Base-by-base conservation (phyloP, 2,888 invertebrate species). In the Lasioglossum figueresi region DNA sequence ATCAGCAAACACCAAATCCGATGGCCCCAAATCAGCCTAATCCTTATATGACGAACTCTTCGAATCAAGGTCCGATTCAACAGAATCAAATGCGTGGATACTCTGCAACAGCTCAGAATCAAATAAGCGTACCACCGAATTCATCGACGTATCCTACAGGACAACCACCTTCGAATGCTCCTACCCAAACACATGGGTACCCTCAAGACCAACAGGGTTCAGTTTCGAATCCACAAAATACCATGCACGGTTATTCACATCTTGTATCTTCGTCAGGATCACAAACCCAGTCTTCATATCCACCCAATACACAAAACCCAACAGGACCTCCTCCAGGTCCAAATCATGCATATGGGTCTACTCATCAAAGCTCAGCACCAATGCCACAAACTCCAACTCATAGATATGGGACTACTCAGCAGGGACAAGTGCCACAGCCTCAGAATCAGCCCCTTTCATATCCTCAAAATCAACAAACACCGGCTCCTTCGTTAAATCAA, bases 81-180 rank as follows among this genome's bases (percentile, higher is more conserved):
- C 93, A 92, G 75, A 93, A 91, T 91, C 91, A 92, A 68, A 92
- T 93, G 19, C 91, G 92, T 23, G 91, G 93, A 8, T 94, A 94
- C 81, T 40, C 91, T 12, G 72, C 91, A 12, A 76, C 89, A 16
- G 77, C 92, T 12, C 91, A 91, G 66, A 88, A 75, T 84, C 93
- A 91, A 75, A 89, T 90, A 6, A 85, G 79, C 10, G 82, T 91
- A 6, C 45, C 89, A 56, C 91, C 89, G 73, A 90, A 82, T 56
- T 80, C 89, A 37, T 71, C 84, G n/a, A 81, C 88, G 27, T 93
- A 92, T 76, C 84, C 90, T 19, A 43, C 89, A 34, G 83, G 83
- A 45, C 91, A 92, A 74, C 66, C 92, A 12, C 68, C 89, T 16
- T 27, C 91, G 34, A 88, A 73, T 73, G 31, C 87, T 37, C 75